phyloP scores from a whole-genome alignment of 2,797 vertebrate genomes.

The Delichon dasypus region DNA sequence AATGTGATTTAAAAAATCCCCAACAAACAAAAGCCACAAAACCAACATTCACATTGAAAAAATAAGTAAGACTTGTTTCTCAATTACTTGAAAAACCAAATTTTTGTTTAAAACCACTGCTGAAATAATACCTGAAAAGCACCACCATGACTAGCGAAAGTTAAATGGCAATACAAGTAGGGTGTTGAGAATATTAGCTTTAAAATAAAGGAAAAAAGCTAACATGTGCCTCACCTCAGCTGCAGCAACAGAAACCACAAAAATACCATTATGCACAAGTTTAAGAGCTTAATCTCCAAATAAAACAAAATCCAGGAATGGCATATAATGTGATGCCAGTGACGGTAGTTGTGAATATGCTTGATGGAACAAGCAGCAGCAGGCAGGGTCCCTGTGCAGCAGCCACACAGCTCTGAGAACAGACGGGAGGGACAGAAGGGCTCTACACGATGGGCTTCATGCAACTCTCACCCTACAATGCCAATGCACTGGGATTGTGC shows the following conservation, averaged over 20 bases:
- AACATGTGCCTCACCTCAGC: background rate
- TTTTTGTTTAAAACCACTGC: background rate
- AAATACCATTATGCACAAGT: background rate
- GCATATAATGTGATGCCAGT: background rate
- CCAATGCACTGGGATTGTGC: background rate
- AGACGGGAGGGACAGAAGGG: fast-evolving
- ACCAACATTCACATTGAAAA: background rate
- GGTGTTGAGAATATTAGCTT: background rate
- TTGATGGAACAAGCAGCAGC: background rate
- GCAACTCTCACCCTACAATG: fast-evolving
- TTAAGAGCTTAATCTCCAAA: background rate
- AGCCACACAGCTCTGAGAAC: background rate
- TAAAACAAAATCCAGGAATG: background rate
- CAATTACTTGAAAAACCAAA: background rate
- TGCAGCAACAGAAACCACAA: background rate
- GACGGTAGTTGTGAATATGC: background rate
- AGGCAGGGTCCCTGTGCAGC: background rate
- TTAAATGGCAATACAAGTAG: background rate
- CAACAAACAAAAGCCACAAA: background rate
- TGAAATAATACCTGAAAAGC: background rate
- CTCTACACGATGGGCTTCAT: fast-evolving
- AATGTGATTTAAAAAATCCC: background rate
- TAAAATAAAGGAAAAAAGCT: background rate
- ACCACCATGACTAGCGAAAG: background rate
- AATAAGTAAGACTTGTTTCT: background rate